These are phyloP conservation scores for Enteromius argenteus DNA, from an alignment of 2,797 vertebrate genomes.

Conservation along the genomic window DNA sequence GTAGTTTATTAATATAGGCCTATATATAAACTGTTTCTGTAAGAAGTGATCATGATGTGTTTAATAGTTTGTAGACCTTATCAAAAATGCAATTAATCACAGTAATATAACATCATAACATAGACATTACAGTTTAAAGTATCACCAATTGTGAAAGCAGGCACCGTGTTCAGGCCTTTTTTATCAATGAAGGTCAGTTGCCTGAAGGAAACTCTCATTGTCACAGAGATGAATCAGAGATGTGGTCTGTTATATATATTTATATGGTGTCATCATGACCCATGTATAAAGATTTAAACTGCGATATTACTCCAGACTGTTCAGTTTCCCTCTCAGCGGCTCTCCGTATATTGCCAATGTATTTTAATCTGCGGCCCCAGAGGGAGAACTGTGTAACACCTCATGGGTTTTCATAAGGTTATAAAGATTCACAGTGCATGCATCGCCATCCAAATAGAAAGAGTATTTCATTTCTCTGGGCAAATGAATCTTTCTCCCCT, in stretches of 20 bases:
- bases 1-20: neutral
- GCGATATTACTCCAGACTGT: constrained; percentile 35
- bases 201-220: constrained; percentile 27
- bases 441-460: constrained; percentile 39
- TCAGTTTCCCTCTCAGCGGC: constrained; percentile 18
- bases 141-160: constrained; percentile 10
- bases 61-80: neutral
- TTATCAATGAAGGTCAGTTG: constrained; percentile 28
- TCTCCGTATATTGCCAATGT: constrained; percentile 42
- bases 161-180: neutral
- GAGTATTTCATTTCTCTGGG: constrained; percentile 48
- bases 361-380: constrained; percentile 45
- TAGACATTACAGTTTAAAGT: neutral
- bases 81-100: neutral
- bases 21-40: neutral
- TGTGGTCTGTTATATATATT: constrained; percentile 29
- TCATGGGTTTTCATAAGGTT: constrained; percentile 54
- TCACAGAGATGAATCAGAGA: constrained; percentile 34
- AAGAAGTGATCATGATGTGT: neutral
- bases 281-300: constrained; percentile 45
- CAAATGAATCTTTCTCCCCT: constrained; percentile 35
- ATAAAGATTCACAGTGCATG: constrained; percentile 54
- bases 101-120: neutral
- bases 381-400: constrained; percentile 43
- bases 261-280: constrained; percentile 32